These are phyloP conservation scores for Opisthocomus hoazin DNA, from an alignment of 2,113 vertebrate genomes.

Conservation along the genomic window DNA sequence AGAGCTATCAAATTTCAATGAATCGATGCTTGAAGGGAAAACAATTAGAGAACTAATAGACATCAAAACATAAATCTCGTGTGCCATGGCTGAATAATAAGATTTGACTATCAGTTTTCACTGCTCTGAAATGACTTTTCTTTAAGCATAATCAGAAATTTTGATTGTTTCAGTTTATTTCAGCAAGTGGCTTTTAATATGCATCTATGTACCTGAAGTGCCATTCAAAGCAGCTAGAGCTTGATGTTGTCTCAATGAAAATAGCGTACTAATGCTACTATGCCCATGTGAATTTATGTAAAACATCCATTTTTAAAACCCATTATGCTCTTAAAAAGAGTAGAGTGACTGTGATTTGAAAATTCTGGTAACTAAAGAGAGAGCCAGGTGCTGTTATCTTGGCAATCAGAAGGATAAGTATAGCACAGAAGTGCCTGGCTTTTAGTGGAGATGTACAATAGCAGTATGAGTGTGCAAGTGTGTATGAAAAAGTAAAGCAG, in stretches of 20 bases:
- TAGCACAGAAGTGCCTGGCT: not conserved
- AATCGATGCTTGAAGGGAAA: conserved; percentile 56
- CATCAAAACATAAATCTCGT: conserved; percentile 20
- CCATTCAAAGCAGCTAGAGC: not conserved
- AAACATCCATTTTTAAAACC: not conserved
- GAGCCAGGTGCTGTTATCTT: not conserved
- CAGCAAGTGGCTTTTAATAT: conserved; percentile 13
- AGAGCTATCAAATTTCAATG: conserved; percentile 37
- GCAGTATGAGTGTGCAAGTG: not conserved
- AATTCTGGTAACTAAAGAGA: not conserved
- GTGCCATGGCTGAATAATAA: not conserved
- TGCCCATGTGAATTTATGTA: not conserved
- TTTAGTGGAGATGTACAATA: not conserved
- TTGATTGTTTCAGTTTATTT: conserved; percentile 24
- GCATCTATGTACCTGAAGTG: not conserved
- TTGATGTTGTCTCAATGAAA: not conserved
- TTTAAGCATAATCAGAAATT: conserved; percentile 17
- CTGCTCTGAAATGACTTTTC: conserved; percentile 11
- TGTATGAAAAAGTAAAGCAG: not conserved
- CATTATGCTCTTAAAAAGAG: not conserved
- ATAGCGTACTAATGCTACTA: not conserved
- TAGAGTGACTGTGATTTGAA: not conserved
- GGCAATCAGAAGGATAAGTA: not conserved
- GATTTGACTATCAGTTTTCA: not conserved
- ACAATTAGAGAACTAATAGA: conserved; percentile 57